phyloP scores from a whole-genome alignment of 2,888 invertebrate species.

The Myathropa florea region DNA sequence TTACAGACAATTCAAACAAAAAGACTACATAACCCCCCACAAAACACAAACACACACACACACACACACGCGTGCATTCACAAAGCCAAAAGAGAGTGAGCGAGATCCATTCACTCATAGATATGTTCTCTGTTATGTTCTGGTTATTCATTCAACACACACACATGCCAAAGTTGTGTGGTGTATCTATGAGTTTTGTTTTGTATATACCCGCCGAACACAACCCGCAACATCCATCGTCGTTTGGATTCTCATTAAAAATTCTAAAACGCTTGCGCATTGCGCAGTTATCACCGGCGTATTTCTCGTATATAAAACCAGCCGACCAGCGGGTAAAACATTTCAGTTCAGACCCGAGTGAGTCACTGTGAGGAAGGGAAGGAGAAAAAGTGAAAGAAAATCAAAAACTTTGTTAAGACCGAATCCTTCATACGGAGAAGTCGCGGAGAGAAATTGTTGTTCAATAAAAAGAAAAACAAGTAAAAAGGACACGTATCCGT shows the following conservation, averaged over 20 bases:
- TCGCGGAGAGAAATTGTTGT: constrained; percentile 37
- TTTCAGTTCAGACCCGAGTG: constrained; percentile 70
- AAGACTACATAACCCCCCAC: constrained; percentile 1
- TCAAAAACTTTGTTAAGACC: constrained; percentile 19
- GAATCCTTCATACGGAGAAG: constrained; percentile 62
- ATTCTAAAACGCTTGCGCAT: constrained; percentile 70
- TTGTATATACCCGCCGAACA: constrained; percentile 18
- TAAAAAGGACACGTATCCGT: background rate
- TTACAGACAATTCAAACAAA: too few species aligned
- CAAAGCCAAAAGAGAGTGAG: constrained; percentile 3
- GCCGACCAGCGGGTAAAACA: constrained; percentile 51
- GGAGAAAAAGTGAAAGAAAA: constrained; percentile 4
- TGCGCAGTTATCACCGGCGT: constrained; percentile 71
- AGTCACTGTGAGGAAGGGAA: constrained; percentile 70
- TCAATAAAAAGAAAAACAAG: background rate
- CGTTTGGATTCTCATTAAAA: constrained; percentile 63
- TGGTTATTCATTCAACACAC: constrained; percentile 40
- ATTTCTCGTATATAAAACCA: constrained; percentile 69
- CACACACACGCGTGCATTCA: too few species aligned
- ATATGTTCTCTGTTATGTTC: constrained; percentile 59
- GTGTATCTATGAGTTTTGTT: constrained; percentile 20
- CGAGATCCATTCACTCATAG: background rate
- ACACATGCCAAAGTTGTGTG: background rate
- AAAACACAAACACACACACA: constrained; percentile 17
- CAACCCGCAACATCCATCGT: background rate